Evolutionary conservation across 30 jellyfish, hydroid and myxozoan species (phyloP).

Genomic region (Pseudorhiza aurosa): DNA sequence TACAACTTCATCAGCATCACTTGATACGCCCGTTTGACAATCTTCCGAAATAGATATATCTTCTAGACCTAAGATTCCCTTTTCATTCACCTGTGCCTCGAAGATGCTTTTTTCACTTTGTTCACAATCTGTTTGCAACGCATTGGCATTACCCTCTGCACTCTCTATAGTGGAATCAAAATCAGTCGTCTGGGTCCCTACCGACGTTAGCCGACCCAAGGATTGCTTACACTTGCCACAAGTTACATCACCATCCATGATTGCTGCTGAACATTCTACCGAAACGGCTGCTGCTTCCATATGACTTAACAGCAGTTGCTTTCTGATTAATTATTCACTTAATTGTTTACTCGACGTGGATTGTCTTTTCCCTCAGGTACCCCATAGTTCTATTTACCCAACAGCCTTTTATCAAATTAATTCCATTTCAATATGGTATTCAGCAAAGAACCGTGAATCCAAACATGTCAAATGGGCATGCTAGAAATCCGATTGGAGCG

Average conservation of each 20-base stretch:
- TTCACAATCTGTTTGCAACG: not conserved
- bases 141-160: not conserved
- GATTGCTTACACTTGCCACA: not conserved
- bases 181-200: constrained; percentile 13
- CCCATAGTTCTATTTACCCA: not conserved
- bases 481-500: not conserved
- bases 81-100: no score
- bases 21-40: not conserved
- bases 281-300: not conserved
- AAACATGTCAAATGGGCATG: not conserved
- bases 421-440: not conserved
- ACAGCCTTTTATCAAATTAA: not conserved
- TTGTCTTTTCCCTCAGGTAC: not conserved
- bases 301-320: not conserved
- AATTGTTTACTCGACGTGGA: not conserved
- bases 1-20: not conserved
- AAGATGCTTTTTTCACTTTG: not conserved
- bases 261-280: not conserved
- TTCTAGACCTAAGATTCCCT: not conserved
- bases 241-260: not conserved
- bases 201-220: not conserved
- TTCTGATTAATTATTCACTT: no score
- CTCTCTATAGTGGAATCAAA: not conserved
- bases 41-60: not conserved
- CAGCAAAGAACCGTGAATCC: not conserved